phyloP scores from a whole-genome alignment of 1,140 invertebrate species.

The Drosophila lacteicornis region DNA sequence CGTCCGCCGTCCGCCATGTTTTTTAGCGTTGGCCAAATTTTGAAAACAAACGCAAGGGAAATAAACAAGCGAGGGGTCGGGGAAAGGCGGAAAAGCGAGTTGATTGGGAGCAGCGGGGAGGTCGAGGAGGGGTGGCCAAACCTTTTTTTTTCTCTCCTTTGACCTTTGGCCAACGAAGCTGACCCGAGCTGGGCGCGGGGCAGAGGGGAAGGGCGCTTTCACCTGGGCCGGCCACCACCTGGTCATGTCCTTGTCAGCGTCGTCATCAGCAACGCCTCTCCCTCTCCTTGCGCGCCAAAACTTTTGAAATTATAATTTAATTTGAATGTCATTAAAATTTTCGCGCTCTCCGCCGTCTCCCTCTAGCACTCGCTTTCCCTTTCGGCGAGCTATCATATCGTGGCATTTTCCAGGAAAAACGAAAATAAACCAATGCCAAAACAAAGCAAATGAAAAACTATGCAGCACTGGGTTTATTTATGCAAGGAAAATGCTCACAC shows the following conservation, averaged over 20 bases:
- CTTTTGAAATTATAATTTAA: slow-evolving; percentile 83
- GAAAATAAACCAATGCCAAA: slow-evolving; percentile 22
- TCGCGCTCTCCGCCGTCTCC: slow-evolving; percentile 42
- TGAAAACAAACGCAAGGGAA: slow-evolving; percentile 75
- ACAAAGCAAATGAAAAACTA: slow-evolving; percentile 26
- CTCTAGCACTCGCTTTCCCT: not conserved
- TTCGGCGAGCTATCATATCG: slow-evolving; percentile 41
- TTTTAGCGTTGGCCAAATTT: slow-evolving; percentile 70
- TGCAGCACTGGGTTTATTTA: slow-evolving; percentile 1
- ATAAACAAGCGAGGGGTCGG: slow-evolving; percentile 45
- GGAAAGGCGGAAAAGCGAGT: slow-evolving; percentile 2
- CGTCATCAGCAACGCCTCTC: slow-evolving; percentile 41
- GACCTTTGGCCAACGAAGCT: slow-evolving; percentile 60
- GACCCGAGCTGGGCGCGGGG: slow-evolving; percentile 20
- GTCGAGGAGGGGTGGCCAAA: slow-evolving; percentile 35
- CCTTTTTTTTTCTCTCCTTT: slow-evolving; percentile 48
- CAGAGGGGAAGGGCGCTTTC: slow-evolving; percentile 19
- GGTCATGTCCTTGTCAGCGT: slow-evolving; percentile 70
- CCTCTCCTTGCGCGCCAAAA: slow-evolving; percentile 38
- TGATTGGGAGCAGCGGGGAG: slow-evolving; percentile 17
- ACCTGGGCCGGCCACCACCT: slow-evolving; percentile 49
- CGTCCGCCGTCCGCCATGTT: slow-evolving; percentile 66
- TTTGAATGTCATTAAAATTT: slow-evolving; percentile 83
- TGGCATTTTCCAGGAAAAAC: slow-evolving; percentile 24
- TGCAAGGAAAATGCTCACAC: not conserved